A percentile compares a stretch with the other conserved stretches of the same genome.
These are phyloP conservation scores for Panagrolaimus sp. DNA, from an alignment of 1,140 invertebrate genomes.

Conservation along the genomic window DNA sequence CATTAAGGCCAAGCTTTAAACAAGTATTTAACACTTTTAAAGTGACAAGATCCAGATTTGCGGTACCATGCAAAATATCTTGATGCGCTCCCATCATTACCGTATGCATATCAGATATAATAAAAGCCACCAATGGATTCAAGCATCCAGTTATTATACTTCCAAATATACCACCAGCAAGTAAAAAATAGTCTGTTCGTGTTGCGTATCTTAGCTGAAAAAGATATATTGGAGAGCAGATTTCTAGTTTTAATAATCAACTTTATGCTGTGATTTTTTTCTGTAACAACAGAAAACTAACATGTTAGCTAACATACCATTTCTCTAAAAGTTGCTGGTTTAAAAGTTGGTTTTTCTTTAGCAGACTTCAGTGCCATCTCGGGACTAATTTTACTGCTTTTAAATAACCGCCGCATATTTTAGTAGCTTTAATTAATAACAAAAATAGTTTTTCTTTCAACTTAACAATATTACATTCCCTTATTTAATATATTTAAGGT, in stretches of 20 bases:
- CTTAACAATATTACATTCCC: too few relatives aligned
- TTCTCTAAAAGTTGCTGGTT: neutral
- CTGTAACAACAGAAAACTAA: too few relatives aligned
- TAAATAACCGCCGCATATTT: too few relatives aligned
- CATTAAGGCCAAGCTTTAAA: neutral
- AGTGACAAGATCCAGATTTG: neutral
- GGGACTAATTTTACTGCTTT: too few relatives aligned
- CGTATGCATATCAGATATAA: neutral
- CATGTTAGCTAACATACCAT: neutral
- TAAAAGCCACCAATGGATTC: slow-evolving; percentile 9
- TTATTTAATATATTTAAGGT: too few relatives aligned
- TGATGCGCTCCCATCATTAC: neutral
- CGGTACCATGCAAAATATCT: neutral
- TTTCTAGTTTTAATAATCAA: too few relatives aligned
- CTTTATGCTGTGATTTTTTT: too few relatives aligned
- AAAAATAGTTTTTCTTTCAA: too few relatives aligned
- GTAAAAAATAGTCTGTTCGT: neutral
- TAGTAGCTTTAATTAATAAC: too few relatives aligned
- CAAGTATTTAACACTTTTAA: neutral
- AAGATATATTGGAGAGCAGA: too few relatives aligned
- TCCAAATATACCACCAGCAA: neutral
- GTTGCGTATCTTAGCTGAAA: neutral
- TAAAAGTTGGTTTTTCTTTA: too few relatives aligned
- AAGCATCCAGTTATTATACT: slow-evolving; percentile 1
- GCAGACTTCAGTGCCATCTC: too few relatives aligned